Evolutionary conservation across 2,888 invertebrate genomes (phyloP).

Genomic region (Sabatieria punctata): DNA sequence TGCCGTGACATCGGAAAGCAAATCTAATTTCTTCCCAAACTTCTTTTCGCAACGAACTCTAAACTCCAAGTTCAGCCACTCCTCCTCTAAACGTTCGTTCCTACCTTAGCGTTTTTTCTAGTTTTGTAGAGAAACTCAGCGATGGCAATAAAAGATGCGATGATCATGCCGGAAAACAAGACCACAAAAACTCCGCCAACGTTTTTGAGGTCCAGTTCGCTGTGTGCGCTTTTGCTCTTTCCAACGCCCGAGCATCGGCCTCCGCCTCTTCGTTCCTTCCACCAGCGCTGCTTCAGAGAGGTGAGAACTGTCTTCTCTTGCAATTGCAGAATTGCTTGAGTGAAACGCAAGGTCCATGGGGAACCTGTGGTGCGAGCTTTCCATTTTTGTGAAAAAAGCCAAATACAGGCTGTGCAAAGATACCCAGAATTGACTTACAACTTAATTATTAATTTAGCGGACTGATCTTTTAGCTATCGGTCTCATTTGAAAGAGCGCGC

Average conservation of each 20-base stretch:
- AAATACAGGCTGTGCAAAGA: too few relatives aligned
- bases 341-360: too few relatives aligned
- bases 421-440: too few relatives aligned
- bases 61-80: too few relatives aligned
- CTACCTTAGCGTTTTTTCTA: slow-evolving; percentile 3
- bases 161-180: slow-evolving; percentile 65
- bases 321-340: slow-evolving; percentile 46
- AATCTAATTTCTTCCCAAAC: too few relatives aligned
- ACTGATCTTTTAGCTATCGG: background rate
- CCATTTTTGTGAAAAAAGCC: too few relatives aligned
- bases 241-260: slow-evolving; percentile 31
- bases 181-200: slow-evolving; percentile 94
- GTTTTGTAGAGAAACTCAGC: slow-evolving; percentile 11
- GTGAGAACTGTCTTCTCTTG: slow-evolving; percentile 85
- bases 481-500: too few relatives aligned
- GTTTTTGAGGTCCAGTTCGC: slow-evolving; percentile 16
- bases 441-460: too few relatives aligned
- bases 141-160: slow-evolving; percentile 52
- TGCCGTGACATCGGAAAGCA: too few relatives aligned
- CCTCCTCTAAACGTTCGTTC: too few relatives aligned
- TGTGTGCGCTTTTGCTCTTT: slow-evolving; percentile 10
- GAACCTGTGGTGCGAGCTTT: too few relatives aligned
- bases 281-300: slow-evolving; percentile 79
- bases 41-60: too few relatives aligned
- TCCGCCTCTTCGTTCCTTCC: slow-evolving; percentile 81